Conservation (phyloP, 2,113 vertebrate species). For the Aplodontia rufa region DNA sequence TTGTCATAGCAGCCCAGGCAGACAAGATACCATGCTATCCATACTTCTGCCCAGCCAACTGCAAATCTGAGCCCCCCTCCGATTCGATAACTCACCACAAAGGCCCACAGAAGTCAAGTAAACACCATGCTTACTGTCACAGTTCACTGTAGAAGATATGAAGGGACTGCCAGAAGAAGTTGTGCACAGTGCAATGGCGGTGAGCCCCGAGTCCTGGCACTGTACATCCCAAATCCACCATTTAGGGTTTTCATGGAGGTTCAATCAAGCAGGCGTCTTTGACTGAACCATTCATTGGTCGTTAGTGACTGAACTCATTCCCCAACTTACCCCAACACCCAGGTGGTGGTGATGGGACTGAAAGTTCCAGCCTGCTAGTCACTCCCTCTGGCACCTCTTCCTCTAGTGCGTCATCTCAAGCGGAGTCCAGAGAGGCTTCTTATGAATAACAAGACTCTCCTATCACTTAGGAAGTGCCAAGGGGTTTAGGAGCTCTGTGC, state of each 20-base stretch:
- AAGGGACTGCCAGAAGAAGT: background rate
- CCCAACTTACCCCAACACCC: background rate
- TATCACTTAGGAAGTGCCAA: background rate
- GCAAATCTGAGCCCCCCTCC: too few species aligned
- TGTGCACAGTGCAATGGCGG: fast-evolving
- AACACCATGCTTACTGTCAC: too few species aligned
- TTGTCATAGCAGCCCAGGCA: background rate
- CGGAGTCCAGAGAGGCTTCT: too few species aligned
- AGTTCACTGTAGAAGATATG: too few species aligned
- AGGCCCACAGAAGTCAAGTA: background rate
- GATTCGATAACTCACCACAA: background rate
- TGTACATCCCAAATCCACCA: too few species aligned
- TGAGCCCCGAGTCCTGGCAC: too few species aligned
- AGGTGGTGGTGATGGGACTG: too few species aligned
- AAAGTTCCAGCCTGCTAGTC: background rate
- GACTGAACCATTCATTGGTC: background rate
- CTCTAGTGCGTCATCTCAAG: background rate
- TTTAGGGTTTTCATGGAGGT: background rate
- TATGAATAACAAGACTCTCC: background rate
- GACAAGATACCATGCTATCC: background rate
- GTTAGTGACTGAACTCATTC: background rate
- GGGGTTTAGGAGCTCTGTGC: background rate
- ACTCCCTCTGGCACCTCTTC: background rate
- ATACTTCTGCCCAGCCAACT: background rate
- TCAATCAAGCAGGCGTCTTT: background rate